A percentile compares a stretch with the other conserved stretches of the same genome.
These are phyloP conservation scores for Mugil cephalus DNA, from an alignment of 2,113 vertebrate species.

Conservation along the genomic window DNA sequence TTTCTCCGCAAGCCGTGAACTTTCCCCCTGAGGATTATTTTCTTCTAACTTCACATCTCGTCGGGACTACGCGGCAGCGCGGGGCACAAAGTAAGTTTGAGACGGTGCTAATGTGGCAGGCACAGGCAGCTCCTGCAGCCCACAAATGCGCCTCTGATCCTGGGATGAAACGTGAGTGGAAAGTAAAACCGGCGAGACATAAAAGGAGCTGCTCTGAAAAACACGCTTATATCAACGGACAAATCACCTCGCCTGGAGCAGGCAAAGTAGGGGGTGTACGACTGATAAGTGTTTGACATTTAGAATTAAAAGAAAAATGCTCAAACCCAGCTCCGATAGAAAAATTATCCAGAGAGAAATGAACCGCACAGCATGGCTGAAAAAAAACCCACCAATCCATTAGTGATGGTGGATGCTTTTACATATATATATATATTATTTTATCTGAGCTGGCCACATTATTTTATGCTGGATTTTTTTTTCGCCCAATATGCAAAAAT, in stretches of 20 bases:
- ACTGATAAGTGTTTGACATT: conserved; percentile 15
- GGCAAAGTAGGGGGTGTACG: conserved; percentile 24
- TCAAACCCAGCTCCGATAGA: conserved; percentile 7
- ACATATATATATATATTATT: neutral
- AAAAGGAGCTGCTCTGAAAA: conserved; percentile 74
- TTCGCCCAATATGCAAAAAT: conserved; percentile 1
- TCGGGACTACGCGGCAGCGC: neutral
- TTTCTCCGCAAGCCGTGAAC: neutral
- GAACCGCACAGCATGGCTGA: conserved; percentile 43
- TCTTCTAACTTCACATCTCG: conserved; percentile 19
- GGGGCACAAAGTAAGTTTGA: conserved; percentile 68
- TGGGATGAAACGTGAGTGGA: conserved; percentile 85
- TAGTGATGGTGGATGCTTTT: conserved; percentile 27
- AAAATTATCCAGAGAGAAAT: conserved; percentile 35
- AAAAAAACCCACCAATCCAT: conserved; percentile 27
- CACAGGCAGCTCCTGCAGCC: conserved; percentile 67
- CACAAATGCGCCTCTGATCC: conserved; percentile 81
- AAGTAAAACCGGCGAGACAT: conserved; percentile 80
- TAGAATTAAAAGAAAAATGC: conserved; percentile 6
- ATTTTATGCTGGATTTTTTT: neutral
- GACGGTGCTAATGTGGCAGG: conserved; percentile 55
- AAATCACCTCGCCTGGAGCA: neutral
- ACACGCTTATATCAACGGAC: conserved; percentile 37
- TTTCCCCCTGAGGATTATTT: neutral
- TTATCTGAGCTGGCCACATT: conserved; percentile 7